These are phyloP conservation scores for Andrena fulva DNA, from an alignment of 2,888 invertebrate species.

Conservation along the genomic window DNA sequence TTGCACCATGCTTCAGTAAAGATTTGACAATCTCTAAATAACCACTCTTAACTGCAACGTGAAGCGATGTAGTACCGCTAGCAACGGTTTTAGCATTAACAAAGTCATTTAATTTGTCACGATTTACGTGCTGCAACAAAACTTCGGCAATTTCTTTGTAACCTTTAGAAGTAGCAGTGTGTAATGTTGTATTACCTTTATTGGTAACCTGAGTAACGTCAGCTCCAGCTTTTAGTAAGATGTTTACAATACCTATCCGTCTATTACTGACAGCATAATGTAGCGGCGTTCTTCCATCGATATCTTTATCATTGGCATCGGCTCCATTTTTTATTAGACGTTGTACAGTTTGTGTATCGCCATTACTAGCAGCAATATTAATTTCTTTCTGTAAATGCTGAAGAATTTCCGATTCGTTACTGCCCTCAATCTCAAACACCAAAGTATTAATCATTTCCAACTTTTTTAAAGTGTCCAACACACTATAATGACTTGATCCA, in stretches of 20 bases:
- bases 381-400: not conserved
- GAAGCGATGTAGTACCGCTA: not conserved
- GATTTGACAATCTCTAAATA: not conserved
- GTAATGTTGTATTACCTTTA: slow-evolving; percentile 10
- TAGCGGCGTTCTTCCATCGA: not conserved
- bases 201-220: not conserved
- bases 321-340: not conserved
- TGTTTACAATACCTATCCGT: not conserved
- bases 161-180: not conserved
- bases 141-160: not conserved
- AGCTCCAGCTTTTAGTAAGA: slow-evolving; percentile 2
- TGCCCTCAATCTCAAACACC: not conserved
- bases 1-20: slow-evolving; percentile 2
- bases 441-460: not conserved
- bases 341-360: not conserved
- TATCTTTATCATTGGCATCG: not conserved
- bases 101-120: not conserved
- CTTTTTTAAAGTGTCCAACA: not conserved
- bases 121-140: slow-evolving; percentile 1
- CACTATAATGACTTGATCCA: not conserved
- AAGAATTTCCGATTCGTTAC: not conserved
- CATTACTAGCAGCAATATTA: not conserved
- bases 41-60: slow-evolving; percentile 3
- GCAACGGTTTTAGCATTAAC: not conserved
- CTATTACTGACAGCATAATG: not conserved